A percentile compares a stretch with the other conserved stretches of the same genome.
Evolutionary conservation across 1,140 invertebrate genomes (phyloP).

Genomic region (Macrosteles quadrilineatus): DNA sequence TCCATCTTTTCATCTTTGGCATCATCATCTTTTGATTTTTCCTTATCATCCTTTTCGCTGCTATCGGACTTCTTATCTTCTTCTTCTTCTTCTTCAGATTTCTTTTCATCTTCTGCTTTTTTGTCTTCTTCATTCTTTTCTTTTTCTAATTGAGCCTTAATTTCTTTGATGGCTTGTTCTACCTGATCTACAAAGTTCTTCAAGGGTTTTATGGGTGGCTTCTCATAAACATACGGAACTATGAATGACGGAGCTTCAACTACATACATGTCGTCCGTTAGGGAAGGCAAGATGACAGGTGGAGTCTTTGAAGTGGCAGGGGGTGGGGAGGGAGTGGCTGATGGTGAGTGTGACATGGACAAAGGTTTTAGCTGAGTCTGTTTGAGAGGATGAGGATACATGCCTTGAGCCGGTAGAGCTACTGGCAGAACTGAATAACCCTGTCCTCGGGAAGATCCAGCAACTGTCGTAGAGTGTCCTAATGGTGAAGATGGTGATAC

Average conservation of each 20-base stretch:
- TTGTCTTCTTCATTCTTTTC: conserved; percentile 45
- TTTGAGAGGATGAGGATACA: conserved; percentile 51
- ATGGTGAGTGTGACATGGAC: conserved; percentile 1
- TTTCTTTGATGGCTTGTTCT: conserved; percentile 59
- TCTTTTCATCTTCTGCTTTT: conserved; percentile 47
- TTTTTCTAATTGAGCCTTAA: conserved; percentile 53
- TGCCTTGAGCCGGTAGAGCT: conserved; percentile 55
- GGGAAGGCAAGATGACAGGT: conserved; percentile 66
- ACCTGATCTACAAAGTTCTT: conserved; percentile 72
- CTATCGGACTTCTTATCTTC: conserved; percentile 44
- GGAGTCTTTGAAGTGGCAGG: conserved; percentile 51
- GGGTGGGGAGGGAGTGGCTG: conserved; percentile 41
- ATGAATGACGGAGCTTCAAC: conserved; percentile 90
- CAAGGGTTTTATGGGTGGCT: conserved; percentile 75
- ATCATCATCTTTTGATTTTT: conserved; percentile 44
- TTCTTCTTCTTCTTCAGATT: conserved; percentile 43
- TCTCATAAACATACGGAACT: conserved; percentile 90
- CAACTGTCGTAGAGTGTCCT: conserved; percentile 37
- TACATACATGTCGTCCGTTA: conserved; percentile 88
- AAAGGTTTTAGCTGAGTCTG: conserved; percentile 35
- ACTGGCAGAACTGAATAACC: conserved; percentile 40
- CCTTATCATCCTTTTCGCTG: conserved; percentile 48
- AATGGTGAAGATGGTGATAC: conserved; percentile 49
- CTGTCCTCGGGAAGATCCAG: conserved; percentile 20
- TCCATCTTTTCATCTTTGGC: conserved; percentile 43